A percentile compares a stretch with the other conserved stretches of the same genome.
These are phyloP conservation scores for Myotis vivesi DNA, from an alignment of 2,797 vertebrate genomes.

Conservation along the genomic window DNA sequence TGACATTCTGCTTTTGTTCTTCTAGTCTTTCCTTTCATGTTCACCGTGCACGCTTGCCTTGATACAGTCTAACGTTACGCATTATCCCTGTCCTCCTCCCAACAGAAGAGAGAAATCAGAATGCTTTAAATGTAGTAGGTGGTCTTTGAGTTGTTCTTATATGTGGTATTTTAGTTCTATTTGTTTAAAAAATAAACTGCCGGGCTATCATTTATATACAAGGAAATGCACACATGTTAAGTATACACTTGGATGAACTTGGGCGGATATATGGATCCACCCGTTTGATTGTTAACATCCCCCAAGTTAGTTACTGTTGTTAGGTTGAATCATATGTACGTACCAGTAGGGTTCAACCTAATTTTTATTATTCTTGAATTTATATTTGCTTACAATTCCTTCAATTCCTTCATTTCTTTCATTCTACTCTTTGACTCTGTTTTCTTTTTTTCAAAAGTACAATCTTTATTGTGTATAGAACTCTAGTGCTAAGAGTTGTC, in stretches of 20 bases:
- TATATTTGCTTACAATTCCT: neutral
- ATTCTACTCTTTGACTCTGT: neutral
- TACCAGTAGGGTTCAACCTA: neutral
- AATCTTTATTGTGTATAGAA: neutral
- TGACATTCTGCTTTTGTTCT: neutral
- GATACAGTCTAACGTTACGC: neutral
- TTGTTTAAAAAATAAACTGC: constrained; percentile 7
- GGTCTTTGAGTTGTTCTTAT: neutral
- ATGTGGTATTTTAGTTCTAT: neutral
- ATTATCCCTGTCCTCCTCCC: neutral
- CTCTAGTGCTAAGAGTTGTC: neutral
- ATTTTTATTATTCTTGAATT: neutral
- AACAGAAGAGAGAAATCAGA: neutral
- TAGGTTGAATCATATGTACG: neutral
- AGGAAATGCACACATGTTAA: neutral
- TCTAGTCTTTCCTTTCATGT: neutral
- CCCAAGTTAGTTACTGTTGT: neutral
- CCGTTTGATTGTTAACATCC: neutral
- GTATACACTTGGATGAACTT: neutral
- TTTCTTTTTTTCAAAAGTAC: neutral
- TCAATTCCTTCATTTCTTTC: neutral
- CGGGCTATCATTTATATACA: neutral
- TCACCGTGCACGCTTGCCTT: neutral
- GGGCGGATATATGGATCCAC: neutral
- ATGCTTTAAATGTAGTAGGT: neutral